Conservation (phyloP, 2,797 vertebrate species). For the Silurus lanzhouensis region DNA sequence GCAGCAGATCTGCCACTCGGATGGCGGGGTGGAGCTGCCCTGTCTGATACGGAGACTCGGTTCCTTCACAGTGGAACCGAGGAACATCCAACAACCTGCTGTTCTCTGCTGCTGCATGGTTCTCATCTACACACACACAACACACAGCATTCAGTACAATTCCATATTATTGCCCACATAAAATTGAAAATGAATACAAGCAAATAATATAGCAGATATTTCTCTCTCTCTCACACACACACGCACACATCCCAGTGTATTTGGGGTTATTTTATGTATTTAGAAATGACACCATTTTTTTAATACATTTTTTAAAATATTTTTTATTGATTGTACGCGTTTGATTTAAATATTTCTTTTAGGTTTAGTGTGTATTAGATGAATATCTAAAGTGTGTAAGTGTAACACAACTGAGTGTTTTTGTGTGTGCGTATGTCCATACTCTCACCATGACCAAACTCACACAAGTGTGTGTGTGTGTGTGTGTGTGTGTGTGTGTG, state of each 20-base stretch:
- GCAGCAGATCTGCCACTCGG: conserved; percentile 94
- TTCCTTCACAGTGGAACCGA: conserved; percentile 95
- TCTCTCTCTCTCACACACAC: no score
- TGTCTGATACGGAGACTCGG: conserved; percentile 96
- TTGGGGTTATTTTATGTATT: no score
- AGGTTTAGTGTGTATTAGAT: no score
- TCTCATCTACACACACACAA: conserved; percentile 82
- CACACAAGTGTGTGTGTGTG: background rate
- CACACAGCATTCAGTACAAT: background rate
- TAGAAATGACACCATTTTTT: no score
- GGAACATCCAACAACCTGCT: conserved; percentile 93
- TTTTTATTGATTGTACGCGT: no score
- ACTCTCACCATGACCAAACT: no score
- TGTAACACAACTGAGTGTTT: background rate
- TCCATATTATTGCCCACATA: conserved; percentile 17
- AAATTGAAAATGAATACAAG: no score
- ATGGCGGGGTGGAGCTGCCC: conserved; percentile 98
- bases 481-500: background rate
- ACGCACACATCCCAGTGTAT: no score
- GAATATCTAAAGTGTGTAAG: no score
- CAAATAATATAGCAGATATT: no score
- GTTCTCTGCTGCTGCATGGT: conserved; percentile 93
- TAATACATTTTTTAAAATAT: no score
- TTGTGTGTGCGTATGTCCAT: background rate
- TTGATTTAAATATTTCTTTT: no score